Percentiles rank a stretch among this genome's conserved stretches.
Evolutionary conservation across 2,888 invertebrate species (phyloP).

Genomic region (Drosophila gaucha): DNA sequence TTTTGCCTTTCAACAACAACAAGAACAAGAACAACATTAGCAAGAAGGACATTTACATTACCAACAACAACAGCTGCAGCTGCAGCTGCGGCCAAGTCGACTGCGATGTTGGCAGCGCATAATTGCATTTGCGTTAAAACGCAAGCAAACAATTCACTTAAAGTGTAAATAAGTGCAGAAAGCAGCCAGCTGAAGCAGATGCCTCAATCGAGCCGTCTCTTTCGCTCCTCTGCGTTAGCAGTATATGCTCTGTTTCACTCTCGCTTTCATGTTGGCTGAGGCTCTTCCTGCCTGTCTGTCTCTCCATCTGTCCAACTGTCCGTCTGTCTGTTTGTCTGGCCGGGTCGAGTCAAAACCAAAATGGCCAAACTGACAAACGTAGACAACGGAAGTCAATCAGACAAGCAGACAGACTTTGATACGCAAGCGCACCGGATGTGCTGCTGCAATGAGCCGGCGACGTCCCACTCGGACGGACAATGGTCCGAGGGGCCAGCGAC

Average conservation of each 20-base stretch:
- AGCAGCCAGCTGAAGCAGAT: constrained; percentile 41
- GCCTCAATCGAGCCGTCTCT: constrained; percentile 27
- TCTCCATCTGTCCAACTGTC: not conserved
- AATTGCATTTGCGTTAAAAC: constrained; percentile 80
- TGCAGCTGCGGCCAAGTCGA: constrained; percentile 26
- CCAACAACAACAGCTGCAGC: constrained; percentile 15
- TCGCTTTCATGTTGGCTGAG: constrained; percentile 4
- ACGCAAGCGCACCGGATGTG: constrained; percentile 75
- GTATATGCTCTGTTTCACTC: not conserved
- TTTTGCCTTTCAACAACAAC: constrained; percentile 31
- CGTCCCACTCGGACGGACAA: constrained; percentile 13
- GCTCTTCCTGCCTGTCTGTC: not conserved
- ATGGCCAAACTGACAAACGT: constrained; percentile 78
- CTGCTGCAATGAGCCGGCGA: constrained; percentile 67
- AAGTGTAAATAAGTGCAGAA: constrained; percentile 74
- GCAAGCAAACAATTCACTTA: constrained; percentile 80
- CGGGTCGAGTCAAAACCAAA: constrained; percentile 66
- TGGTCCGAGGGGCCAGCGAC: not conserved
- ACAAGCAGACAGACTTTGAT: constrained; percentile 72
- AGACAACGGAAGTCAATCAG: constrained; percentile 79
- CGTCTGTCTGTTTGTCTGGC: constrained; percentile 20
- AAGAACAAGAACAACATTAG: constrained; percentile 15
- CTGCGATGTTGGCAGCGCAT: constrained; percentile 57
- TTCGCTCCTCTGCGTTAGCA: not conserved
- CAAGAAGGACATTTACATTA: constrained; percentile 22